Percentiles rank a stretch among this genome's conserved stretches.
Evolutionary conservation across 2,888 invertebrate species (phyloP).

Genomic region (Plutella xylostella): DNA sequence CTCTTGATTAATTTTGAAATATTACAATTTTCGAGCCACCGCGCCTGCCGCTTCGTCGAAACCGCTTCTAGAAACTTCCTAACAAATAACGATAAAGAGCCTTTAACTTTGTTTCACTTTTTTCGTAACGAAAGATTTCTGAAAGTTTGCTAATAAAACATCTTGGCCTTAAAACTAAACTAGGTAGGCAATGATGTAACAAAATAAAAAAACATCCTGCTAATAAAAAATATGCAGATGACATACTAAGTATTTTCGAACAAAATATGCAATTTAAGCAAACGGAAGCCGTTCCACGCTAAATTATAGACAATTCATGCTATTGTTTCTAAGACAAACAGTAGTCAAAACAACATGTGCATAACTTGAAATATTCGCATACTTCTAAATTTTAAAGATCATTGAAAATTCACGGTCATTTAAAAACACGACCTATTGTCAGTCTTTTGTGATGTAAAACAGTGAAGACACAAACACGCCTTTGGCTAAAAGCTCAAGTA

Average conservation of each 20-base stretch:
- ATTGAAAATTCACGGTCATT: slow-evolving; percentile 2
- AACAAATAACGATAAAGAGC: slow-evolving; percentile 4
- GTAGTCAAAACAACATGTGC: slow-evolving; percentile 44
- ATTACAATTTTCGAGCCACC: slow-evolving; percentile 64
- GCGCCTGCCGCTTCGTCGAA: slow-evolving; percentile 5
- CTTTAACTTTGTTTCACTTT: neutral
- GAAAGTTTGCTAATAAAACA: neutral
- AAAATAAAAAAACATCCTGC: neutral
- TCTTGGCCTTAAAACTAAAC: neutral
- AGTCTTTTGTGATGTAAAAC: slow-evolving; percentile 42
- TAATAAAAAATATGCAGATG: neutral
- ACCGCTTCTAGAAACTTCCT: neutral
- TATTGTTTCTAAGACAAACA: slow-evolving; percentile 32
- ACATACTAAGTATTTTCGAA: neutral
- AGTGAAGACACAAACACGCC: slow-evolving; percentile 47
- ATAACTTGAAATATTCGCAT: neutral
- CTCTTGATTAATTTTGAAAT: slow-evolving; percentile 71
- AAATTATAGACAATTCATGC: neutral
- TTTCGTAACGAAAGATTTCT: no score
- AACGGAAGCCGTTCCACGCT: slow-evolving; percentile 3
- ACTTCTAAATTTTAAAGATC: no score
- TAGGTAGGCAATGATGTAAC: no score
- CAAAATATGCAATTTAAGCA: neutral
- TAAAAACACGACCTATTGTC: slow-evolving; percentile 28
- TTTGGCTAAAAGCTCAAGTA: slow-evolving; percentile 21